Evolutionary conservation across 2,113 vertebrate species (phyloP), one percentile per base, ranked within the genome.

Genomic region (Nanorana parkeri): DNA sequence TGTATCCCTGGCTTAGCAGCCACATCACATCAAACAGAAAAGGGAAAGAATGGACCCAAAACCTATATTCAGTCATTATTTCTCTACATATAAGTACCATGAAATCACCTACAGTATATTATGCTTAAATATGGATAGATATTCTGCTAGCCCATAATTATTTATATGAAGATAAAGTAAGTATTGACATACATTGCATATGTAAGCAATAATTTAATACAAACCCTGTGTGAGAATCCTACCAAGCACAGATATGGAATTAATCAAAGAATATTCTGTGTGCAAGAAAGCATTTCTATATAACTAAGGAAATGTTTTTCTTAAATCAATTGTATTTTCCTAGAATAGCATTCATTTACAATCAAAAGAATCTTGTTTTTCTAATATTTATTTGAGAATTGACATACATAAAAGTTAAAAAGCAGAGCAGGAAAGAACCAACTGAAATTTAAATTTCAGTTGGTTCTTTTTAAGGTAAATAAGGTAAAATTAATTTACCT

Each of bases 11-110:
- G 71, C 71, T 74, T 74, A 29, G 71, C 71, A 81, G 77, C 73
- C 86, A 82, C 68, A 66, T 69, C 21, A 68, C 68, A 84, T 84
- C 61, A 85, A 68, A 85, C 63, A 72, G 6, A 85, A n/a, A n/a
- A 91, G 85, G 67, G 60, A 80, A 91, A 85, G 86, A 4, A 19
- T 68, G 26, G 20, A 77, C 83, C 83, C 85, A 86, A 75, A 86
- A 83, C 87, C 7, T 1, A 0, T 73, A 85, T 84, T 77, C 15
- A 17, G 80, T 81, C 66, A 86, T 32, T 29, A 28, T 28, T 77
- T 41, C 60, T 36, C 60, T 29, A 75, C 72, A 61, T 75, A 23
- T 75, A 60, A 75, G 41, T 61, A 20, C 29, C 24, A 20, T n/a
- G 29, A 58, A n/a, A 61, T 61, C 29, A 61, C 72, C 21, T 61